Base-by-base conservation (phyloP, 2,888 invertebrate genomes). In the Apoda limacodes region DNA sequence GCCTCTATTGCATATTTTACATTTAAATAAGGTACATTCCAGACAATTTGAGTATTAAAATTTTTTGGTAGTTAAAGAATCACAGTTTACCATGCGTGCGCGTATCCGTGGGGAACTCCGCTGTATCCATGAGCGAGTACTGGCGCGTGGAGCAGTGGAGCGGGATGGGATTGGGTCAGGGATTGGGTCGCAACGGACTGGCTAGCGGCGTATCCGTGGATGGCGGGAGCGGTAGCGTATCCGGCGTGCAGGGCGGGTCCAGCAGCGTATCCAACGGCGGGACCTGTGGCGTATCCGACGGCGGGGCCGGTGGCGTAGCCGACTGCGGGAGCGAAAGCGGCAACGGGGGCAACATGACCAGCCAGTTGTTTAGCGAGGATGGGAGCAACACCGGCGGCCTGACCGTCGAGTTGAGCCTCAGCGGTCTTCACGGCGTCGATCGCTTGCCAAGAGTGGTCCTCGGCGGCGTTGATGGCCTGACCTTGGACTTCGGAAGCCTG, bases 371-470 rank as follows among this genome's bases (percentile, higher is more conserved):
- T 75, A 50, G 78, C 76, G 30, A 76, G 55, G 21, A 69, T 52
- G 45, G 78, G 78, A 30, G 78, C 76, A 14, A 58, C 74, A 32
- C 75, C 78, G 20, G 78, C 78, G 51, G 78, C 72, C 45, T 74
- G 74, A 33, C 78, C 78, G 52, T 80, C 78, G 28, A 72, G 41
- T 43, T 70, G 67, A 44, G 78, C 78, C 47, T 72, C 61, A 2
- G 52, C 65, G 55, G 78, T 78, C 60, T 74, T 67, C 34, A 57
- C 76, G 39, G 80, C 74, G 41, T 78, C 78, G 20, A 76, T 61
- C 21, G 71, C 68, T 44, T 74, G 74, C 75, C 80, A 80, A 11
- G 72, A 70, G 62, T 78, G 69, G 52, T 74, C 75, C 39, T 68
- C 75, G 32, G 76, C 81, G 46, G 78, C 74, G 65, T 81, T 78